Base-by-base conservation (phyloP, 2,888 invertebrate species). In the Xestia xanthographa region DNA sequence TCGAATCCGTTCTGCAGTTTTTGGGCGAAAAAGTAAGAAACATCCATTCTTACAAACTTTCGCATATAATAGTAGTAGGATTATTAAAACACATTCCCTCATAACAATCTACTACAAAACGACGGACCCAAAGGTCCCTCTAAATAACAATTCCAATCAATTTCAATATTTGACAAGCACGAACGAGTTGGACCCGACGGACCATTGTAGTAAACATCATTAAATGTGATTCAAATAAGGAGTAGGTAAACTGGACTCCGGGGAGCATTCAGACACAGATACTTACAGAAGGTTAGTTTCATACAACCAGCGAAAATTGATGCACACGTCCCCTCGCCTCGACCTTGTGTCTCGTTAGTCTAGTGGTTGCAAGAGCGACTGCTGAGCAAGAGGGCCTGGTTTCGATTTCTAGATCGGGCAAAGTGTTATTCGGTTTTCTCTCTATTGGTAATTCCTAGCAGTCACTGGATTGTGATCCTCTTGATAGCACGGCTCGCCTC, bases 221-320 rank as follows among this genome's bases (percentile, higher is more conserved):
- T 90, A 89, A 90, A 89, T 89, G 78, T 84, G 82, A 91, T 91
- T 91, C 90, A 90, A 91, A 92, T 91, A 91, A 89, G 84, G 72
- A 83, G 48, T 83, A 75, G 66, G 77, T 80, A 79, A 82, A 87
- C 65, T 83, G 69, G 83, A 83, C 87, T 79, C 85, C 5, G 72
- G 85, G 84, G 88, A 80, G 75, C 72, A 74, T 74, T 79, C 50
- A 72, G 66, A 43, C 45, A 38, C 41, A 38, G 29, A 65, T 63
- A 9, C 1, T 9, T 20, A 11, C 76, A 77, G 77, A 76, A 77
- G 77, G 34, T 45, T 29, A 50, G 12, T 20, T 62, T 17, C 17
- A 17, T n/a, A n/a, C n/a, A n/a, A 17, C 22, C 8, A 38, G 8
- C 3, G 12, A 22, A n/a, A 29, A 34, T 12, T 12, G 26, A 41